These are phyloP conservation scores for Anastrepha obliqua DNA, from an alignment of 1,140 invertebrate genomes.

Conservation along the genomic window DNA sequence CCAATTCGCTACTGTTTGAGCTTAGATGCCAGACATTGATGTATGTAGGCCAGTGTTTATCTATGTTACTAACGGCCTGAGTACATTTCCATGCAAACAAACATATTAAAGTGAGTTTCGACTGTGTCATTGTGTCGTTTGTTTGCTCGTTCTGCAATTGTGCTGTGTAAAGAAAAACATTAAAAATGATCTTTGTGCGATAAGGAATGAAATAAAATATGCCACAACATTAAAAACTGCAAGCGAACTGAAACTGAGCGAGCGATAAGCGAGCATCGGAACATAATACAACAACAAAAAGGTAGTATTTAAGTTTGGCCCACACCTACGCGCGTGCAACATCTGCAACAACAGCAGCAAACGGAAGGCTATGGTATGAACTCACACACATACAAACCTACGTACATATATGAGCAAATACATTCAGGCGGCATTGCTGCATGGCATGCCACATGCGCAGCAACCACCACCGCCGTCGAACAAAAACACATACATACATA, in stretches of 20 bases:
- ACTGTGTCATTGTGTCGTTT: neutral
- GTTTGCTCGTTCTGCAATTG: neutral
- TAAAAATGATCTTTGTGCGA: constrained; percentile 35
- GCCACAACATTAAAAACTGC: constrained; percentile 45
- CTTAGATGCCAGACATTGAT: constrained; percentile 39
- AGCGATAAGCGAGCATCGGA: constrained; percentile 1
- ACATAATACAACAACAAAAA: constrained; percentile 19
- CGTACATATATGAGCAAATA: neutral
- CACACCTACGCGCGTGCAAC: constrained; percentile 20
- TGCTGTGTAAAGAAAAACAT: constrained; percentile 36
- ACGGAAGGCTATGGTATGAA: constrained; percentile 30
- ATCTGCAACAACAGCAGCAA: neutral
- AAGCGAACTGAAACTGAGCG: constrained; percentile 24
- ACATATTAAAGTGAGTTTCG: neutral
- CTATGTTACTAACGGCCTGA: neutral
- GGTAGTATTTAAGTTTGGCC: neutral
- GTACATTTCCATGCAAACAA: neutral
- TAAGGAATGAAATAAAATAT: constrained; percentile 44
- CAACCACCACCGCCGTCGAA: neutral
- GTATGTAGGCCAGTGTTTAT: neutral
- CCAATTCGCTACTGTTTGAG: constrained; percentile 17
- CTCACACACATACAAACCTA: neutral
- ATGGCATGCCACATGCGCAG: neutral
- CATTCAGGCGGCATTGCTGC: constrained; percentile 1
- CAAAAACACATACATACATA: neutral